Conservation (phyloP, 2,797 vertebrate species). For the Protonibea diacanthus region DNA sequence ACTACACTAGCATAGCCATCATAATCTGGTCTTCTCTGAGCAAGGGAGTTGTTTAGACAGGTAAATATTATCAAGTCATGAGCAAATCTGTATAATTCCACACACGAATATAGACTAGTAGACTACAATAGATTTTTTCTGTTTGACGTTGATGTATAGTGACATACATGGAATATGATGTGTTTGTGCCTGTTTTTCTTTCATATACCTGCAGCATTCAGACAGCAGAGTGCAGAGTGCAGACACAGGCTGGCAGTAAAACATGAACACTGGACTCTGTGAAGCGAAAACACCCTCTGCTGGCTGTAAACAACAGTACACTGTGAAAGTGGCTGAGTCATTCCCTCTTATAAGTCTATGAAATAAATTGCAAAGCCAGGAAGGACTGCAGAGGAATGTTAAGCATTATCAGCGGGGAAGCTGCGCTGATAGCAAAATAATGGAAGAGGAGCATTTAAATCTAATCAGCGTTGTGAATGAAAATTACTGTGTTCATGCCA, state of each 20-base stretch:
- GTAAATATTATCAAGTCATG: neutral
- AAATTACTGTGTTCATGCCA: constrained; percentile 20
- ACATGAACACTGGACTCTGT: constrained; percentile 10
- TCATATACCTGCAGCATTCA: constrained; percentile 56
- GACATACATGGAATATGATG: neutral
- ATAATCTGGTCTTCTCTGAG: constrained; percentile 20
- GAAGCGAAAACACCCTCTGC: constrained; percentile 62
- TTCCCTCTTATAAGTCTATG: constrained; percentile 43
- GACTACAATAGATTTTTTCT: neutral
- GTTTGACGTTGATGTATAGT: neutral
- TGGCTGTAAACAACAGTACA: constrained; percentile 63
- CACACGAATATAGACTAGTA: neutral
- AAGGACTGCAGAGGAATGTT: constrained; percentile 15
- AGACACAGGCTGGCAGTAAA: constrained; percentile 40
- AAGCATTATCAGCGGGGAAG: constrained; percentile 1
- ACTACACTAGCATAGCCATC: neutral
- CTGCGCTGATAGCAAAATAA: constrained; percentile 25
- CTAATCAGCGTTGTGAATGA: constrained; percentile 37
- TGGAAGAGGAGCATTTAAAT: constrained; percentile 26
- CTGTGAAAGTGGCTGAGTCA: constrained; percentile 80
- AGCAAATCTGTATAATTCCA: neutral
- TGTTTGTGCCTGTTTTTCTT: constrained; percentile 4
- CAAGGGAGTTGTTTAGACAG: neutral
- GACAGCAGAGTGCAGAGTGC: constrained; percentile 67
- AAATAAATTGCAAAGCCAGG: constrained; percentile 27